phyloP scores from a whole-genome alignment of 2,797 vertebrate species.

The Rhincodon typus region DNA sequence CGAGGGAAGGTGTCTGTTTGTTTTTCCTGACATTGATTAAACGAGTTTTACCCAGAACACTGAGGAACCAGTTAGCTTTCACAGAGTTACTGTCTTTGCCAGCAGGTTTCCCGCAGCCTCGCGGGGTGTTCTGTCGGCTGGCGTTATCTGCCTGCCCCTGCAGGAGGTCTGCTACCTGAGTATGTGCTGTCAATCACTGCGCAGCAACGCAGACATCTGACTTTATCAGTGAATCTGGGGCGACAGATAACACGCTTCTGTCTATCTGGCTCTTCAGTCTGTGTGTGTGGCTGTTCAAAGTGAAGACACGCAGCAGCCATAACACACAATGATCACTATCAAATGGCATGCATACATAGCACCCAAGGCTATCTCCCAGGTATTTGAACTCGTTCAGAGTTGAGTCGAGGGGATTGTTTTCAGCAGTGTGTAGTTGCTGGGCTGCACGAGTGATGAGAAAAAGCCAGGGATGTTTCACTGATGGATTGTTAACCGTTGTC shows the following conservation, averaged over 20 bases:
- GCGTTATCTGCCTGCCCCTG: neutral
- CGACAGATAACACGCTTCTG: neutral
- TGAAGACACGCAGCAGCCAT: neutral
- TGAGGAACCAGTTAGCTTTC: neutral
- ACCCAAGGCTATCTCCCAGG: neutral
- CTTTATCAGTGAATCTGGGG: neutral
- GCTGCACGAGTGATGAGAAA: neutral
- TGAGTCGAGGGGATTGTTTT: neutral
- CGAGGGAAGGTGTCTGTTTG: neutral
- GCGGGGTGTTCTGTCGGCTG: neutral
- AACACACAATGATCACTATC: slow-evolving; percentile 8
- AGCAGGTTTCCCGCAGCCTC: neutral
- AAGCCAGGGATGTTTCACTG: neutral
- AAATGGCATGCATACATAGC: neutral
- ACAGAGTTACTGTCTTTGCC: neutral
- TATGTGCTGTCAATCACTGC: neutral
- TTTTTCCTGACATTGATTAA: neutral
- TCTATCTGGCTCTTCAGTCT: neutral
- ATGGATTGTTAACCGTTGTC: neutral
- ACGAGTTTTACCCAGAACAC: too few species aligned
- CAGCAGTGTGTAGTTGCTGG: too few species aligned
- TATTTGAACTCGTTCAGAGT: neutral
- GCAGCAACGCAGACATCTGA: neutral
- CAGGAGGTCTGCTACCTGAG: neutral
- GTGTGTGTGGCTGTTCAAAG: neutral